Conservation (phyloP, 1,140 invertebrate genomes). For the Chionoecetes opilio region DNA sequence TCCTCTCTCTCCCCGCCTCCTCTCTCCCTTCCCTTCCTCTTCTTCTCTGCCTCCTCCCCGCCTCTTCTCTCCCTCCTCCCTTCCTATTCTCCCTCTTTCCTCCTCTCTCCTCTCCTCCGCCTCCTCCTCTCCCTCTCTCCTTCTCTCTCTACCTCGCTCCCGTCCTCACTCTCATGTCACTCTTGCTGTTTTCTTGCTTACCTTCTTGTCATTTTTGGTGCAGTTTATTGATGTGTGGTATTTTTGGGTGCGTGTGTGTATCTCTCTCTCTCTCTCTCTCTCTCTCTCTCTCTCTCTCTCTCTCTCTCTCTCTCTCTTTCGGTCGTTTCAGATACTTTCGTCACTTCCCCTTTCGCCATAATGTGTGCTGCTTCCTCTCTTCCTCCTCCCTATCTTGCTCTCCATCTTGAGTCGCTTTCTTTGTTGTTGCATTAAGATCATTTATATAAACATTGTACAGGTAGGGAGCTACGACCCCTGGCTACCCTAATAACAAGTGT, state of each 20-base stretch:
- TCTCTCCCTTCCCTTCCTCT: constrained; percentile 30
- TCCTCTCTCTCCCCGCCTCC: not conserved
- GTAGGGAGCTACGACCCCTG: too few species aligned
- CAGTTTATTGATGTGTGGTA: too few species aligned
- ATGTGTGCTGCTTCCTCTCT: not conserved
- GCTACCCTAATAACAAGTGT: too few species aligned
- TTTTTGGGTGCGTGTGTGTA: too few species aligned
- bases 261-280: not conserved
- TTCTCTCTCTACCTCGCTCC: not conserved
- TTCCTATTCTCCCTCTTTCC: not conserved
- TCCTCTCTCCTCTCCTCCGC: not conserved
- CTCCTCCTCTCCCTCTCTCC: not conserved
- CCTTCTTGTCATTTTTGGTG: too few species aligned
- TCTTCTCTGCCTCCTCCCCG: not conserved
- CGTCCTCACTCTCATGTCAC: not conserved
- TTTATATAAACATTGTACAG: too few species aligned
- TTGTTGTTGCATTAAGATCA: too few species aligned
- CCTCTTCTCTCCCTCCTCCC: not conserved
- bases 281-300: not conserved
- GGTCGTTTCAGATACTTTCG: too few species aligned
- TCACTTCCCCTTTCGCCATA: not conserved
- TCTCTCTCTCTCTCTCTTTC: not conserved
- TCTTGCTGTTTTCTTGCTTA: not conserved
- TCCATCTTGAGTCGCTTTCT: not conserved
- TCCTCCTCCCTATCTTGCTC: not conserved